Percentiles rank a stretch among this genome's conserved stretches.
Evolutionary conservation across 2,888 invertebrate genomes (phyloP).

Genomic region (Abrostola tripartita): DNA sequence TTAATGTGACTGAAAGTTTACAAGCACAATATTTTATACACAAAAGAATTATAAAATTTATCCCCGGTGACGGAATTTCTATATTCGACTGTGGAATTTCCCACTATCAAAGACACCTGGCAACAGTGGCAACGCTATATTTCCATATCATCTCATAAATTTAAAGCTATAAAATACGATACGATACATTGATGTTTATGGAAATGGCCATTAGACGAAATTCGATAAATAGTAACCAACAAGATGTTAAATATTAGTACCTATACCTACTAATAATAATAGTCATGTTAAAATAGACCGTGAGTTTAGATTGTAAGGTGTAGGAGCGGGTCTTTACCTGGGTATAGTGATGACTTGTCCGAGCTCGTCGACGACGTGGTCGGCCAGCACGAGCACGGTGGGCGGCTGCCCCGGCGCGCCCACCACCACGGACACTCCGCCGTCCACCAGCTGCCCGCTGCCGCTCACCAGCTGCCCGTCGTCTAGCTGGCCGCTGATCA

Average conservation of each 20-base stretch:
- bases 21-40: conserved; percentile 25
- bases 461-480: conserved; percentile 88
- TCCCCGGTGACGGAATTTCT: conserved; percentile 50
- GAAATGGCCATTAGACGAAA: conserved; percentile 54
- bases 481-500: conserved; percentile 91
- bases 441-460: conserved; percentile 84
- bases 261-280: conserved; percentile 11
- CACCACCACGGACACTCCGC: conserved; percentile 86
- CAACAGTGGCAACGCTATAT: conserved; percentile 66
- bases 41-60: conserved; percentile 41
- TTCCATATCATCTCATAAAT: conserved; percentile 69
- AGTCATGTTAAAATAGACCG: not conserved
- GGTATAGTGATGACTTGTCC: conserved; percentile 90
- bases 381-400: conserved; percentile 92
- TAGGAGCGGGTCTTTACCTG: conserved; percentile 81
- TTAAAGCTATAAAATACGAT: conserved; percentile 68
- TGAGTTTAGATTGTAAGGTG: conserved; percentile 8
- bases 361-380: conserved; percentile 91
- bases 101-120: conserved; percentile 70
- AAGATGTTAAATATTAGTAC: conserved; percentile 19
- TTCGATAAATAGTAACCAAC: conserved; percentile 44
- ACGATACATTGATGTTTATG: conserved; percentile 58
- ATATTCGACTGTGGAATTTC: conserved; percentile 69
- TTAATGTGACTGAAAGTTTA: conserved; percentile 4
- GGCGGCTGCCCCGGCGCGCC: conserved; percentile 82